Base-by-base conservation (phyloP, 2,888 invertebrate species). In the Microctonus brassicae region DNA sequence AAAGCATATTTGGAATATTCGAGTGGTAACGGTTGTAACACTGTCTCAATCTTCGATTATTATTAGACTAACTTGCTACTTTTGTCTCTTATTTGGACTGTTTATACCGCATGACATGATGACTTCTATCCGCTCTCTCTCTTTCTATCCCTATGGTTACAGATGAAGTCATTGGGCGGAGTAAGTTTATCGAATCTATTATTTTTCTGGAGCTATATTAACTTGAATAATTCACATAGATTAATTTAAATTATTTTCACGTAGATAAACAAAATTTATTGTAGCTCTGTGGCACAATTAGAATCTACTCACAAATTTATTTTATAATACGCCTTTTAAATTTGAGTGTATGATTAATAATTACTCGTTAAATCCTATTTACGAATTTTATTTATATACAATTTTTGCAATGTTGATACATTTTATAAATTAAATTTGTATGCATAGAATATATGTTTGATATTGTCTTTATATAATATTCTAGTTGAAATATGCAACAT, bases 91-190 rank as follows among this genome's bases (percentile, higher is more conserved):
- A 70, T 73, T 71, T 36, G 64, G 71, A 64, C 64, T 68, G 58
- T 63, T 71, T 70, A 60, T 71, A 62, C 64, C 68, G 70, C 70
- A 73, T 73, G 73, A 66, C 68, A 58, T 58, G 73, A 55, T 71
- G 68, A 65, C 71, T 73, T 73, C 68, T 71, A 42, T 68, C 71
- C 57, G 73, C 68, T 47, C 69, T 69, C 60, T 58, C 68, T 47
- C 69, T 69, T 61, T 58, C 68, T 57, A 67, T 69, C 60, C 52
- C 52, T 73, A 66, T 58, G 58, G 55, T 70, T 75, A 76, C 83
- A 88, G 88, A 86, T 82, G 82, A 84, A 81, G 84, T 88, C 82
- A 88, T 88, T 80, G 88, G 88, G 78, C 82, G 85, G 81, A 87
- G 88, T 88, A 87, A 88, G 88, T 88, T 79, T 60, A 76, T 73